These are phyloP conservation scores for Epinephelus cyanopodus DNA, from an alignment of 2,113 vertebrate genomes.

Conservation along the genomic window DNA sequence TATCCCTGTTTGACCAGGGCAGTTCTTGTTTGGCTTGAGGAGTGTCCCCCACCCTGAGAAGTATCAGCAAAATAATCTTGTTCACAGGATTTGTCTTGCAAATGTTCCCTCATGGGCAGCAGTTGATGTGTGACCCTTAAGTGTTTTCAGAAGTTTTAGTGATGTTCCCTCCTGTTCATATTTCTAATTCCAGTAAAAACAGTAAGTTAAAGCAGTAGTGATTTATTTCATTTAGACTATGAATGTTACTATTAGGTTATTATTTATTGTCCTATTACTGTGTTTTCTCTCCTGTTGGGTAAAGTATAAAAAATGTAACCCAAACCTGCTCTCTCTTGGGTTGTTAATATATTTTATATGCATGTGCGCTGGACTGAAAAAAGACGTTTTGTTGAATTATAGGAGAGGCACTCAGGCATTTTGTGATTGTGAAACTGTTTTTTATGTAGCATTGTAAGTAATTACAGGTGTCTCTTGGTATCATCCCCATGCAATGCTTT, in stretches of 20 bases:
- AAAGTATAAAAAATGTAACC: neutral
- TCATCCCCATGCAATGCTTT: constrained; percentile 14
- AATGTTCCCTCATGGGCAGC: neutral
- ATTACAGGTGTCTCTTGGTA: constrained; percentile 42
- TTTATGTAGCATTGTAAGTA: constrained; percentile 2
- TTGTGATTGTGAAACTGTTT: constrained; percentile 11
- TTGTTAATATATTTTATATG: too few species aligned
- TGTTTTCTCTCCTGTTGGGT: neutral
- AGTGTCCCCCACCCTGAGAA: neutral
- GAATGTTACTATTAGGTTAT: neutral
- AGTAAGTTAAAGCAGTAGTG: neutral
- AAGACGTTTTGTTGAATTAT: neutral
- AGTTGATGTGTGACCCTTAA: neutral
- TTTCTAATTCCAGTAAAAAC: neutral
- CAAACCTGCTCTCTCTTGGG: too few species aligned
- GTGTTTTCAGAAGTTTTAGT: neutral
- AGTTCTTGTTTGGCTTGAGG: neutral
- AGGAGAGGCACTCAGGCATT: neutral
- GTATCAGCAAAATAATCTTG: neutral
- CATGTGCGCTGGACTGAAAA: neutral
- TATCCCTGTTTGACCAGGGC: constrained; percentile 11
- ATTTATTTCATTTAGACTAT: neutral
- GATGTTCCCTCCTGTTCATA: neutral
- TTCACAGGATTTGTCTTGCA: neutral
- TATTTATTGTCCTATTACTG: neutral